phyloP scores from a whole-genome alignment of 1,140 invertebrate genomes.

The Pogonus chalceus region DNA sequence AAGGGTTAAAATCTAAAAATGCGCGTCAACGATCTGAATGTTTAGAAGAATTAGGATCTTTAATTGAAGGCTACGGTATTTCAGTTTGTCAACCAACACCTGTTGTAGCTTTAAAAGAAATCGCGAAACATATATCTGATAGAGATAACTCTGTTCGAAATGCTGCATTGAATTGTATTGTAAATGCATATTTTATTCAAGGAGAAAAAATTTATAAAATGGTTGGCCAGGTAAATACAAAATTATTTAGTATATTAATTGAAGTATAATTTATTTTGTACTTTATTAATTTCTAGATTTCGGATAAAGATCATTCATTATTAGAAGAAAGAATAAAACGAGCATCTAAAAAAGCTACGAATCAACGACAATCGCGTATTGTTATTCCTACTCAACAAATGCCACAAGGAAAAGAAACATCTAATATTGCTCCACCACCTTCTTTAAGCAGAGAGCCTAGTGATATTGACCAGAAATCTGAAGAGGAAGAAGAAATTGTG shows the following conservation, averaged over 20 bases:
- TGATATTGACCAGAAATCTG: slow-evolving; percentile 22
- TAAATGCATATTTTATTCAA: slow-evolving; percentile 80
- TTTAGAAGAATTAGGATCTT: slow-evolving; percentile 76
- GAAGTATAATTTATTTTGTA: slow-evolving; percentile 7
- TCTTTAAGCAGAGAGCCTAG: slow-evolving; percentile 35
- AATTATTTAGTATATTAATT: slow-evolving; percentile 8
- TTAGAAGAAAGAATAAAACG: slow-evolving; percentile 92
- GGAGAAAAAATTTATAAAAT: slow-evolving; percentile 87
- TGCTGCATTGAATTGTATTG: slow-evolving; percentile 88
- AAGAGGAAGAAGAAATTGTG: slow-evolving; percentile 25
- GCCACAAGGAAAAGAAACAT: background rate
- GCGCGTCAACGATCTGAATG: slow-evolving; percentile 92
- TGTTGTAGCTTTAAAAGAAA: slow-evolving; percentile 73
- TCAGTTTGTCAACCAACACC: slow-evolving; percentile 72
- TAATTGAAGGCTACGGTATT: slow-evolving; percentile 81
- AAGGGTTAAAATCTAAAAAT: slow-evolving; percentile 94
- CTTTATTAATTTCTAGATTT: slow-evolving; percentile 49
- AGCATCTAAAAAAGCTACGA: slow-evolving; percentile 50
- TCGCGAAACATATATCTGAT: slow-evolving; percentile 91
- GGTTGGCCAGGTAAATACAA: slow-evolving; percentile 66
- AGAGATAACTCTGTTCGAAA: slow-evolving; percentile 92
- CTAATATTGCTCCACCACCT: slow-evolving; percentile 27
- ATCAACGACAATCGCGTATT: background rate
- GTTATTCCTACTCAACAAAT: slow-evolving; percentile 16
- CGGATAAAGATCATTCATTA: slow-evolving; percentile 87